These are phyloP conservation scores for Acronicta psi DNA, from an alignment of 2,888 invertebrate species.

Conservation along the genomic window DNA sequence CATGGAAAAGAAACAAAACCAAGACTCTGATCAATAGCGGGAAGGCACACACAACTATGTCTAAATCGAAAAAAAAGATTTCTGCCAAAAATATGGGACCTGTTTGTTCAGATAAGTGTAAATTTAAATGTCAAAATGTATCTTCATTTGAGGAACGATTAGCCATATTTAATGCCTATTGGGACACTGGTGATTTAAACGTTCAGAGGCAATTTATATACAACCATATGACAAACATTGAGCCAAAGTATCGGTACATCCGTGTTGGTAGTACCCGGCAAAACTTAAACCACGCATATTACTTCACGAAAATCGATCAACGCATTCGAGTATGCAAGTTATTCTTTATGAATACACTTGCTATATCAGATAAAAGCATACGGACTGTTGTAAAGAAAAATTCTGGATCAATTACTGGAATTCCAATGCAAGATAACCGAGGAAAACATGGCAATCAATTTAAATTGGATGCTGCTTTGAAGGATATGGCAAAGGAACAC, in stretches of 20 bases:
- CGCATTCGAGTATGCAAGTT: constrained; percentile 38
- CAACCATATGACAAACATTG: constrained; percentile 27
- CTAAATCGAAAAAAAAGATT: constrained; percentile 34
- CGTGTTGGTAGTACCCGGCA: constrained; percentile 30
- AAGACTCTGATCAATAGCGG: constrained; percentile 30
- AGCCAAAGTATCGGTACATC: constrained; percentile 36
- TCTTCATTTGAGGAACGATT: constrained; percentile 17
- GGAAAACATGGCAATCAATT: constrained; percentile 15
- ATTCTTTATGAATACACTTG: constrained; percentile 43
- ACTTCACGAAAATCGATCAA: constrained; percentile 26
- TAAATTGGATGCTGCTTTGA: constrained; percentile 4
- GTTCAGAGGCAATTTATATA: constrained; percentile 23
- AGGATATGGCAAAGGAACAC: constrained; percentile 1
- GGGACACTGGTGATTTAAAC: constrained; percentile 17
- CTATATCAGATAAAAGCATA: constrained; percentile 32
- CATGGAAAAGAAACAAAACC: constrained; percentile 38
- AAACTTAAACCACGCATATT: constrained; percentile 37
- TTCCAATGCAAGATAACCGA: constrained; percentile 7
- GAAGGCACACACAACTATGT: constrained; percentile 32
- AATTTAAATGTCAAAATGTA: constrained; percentile 13
- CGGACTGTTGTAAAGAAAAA: constrained; percentile 9
- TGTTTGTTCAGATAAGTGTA: constrained; percentile 32
- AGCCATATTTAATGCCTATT: constrained; percentile 18
- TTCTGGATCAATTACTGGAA: constrained; percentile 1
- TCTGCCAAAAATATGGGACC: constrained; percentile 32